phyloP scores from a whole-genome alignment of 2,113 vertebrate species.

The Spermophilus dauricus region DNA sequence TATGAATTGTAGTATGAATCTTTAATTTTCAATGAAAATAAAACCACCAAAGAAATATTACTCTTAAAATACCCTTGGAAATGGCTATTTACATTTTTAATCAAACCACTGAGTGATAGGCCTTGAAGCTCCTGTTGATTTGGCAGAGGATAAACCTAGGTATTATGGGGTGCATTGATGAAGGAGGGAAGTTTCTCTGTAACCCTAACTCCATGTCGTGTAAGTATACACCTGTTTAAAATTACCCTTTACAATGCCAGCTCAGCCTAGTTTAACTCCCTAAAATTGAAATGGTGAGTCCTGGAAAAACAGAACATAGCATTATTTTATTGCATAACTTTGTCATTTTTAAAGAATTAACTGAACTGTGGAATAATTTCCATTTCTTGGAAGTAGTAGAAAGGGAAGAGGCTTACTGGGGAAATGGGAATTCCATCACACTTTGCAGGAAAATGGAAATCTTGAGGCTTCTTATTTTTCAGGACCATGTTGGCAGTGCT shows the following conservation, averaged over 20 bases:
- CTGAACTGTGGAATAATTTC: background rate
- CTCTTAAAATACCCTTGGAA: background rate
- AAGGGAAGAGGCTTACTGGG: background rate
- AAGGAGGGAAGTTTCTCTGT: background rate
- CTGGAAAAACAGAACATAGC: background rate
- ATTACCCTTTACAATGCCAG: too few relatives aligned
- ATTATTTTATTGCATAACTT: background rate
- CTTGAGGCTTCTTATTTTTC: background rate
- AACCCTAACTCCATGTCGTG: background rate
- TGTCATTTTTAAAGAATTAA: background rate
- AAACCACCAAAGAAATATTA: background rate
- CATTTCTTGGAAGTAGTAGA: background rate
- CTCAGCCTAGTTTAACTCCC: background rate
- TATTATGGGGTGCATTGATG: background rate
- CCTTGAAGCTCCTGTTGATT: background rate
- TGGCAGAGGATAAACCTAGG: background rate
- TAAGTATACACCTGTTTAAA: background rate
- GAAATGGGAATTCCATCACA: background rate
- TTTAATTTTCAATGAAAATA: background rate
- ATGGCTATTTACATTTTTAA: background rate
- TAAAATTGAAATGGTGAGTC: background rate
- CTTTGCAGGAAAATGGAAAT: background rate
- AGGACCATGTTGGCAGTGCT: background rate
- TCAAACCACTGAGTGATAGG: background rate
- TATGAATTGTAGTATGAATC: background rate